Evolutionary conservation across 2,113 vertebrate species (phyloP).

Genomic region (Phyllostomus discolor): DNA sequence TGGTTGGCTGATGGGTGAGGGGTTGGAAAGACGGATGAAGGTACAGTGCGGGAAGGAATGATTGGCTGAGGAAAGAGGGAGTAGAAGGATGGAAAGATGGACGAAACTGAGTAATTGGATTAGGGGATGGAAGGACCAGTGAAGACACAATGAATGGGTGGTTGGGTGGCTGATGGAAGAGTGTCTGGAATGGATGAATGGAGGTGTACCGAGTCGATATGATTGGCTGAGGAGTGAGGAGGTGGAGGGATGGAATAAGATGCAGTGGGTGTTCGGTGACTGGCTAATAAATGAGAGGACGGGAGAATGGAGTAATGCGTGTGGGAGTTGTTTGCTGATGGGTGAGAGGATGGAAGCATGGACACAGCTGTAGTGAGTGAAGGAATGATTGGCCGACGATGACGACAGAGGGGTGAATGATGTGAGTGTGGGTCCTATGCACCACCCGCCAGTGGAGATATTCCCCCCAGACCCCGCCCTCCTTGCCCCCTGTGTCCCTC

Average conservation of each 20-base stretch:
- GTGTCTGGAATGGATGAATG: not conserved
- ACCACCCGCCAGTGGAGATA: not conserved
- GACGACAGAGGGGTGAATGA: not conserved
- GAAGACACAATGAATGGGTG: too few relatives aligned
- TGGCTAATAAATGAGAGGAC: not conserved
- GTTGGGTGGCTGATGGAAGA: too few relatives aligned
- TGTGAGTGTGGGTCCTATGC: not conserved
- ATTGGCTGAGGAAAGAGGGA: too few relatives aligned
- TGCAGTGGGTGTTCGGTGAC: not conserved
- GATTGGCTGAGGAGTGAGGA: not conserved
- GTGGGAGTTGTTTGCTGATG: not conserved
- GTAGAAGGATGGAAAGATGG: too few relatives aligned
- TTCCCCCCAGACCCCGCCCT: not conserved
- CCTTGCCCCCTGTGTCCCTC: not conserved
- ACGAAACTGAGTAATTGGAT: too few relatives aligned
- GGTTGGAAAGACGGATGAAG: too few relatives aligned
- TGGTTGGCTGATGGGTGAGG: too few relatives aligned
- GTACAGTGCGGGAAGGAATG: too few relatives aligned
- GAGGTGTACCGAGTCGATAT: not conserved
- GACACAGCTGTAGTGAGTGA: not conserved
- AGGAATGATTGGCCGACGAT: too few relatives aligned
- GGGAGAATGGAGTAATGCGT: not conserved
- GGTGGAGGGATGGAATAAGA: not conserved
- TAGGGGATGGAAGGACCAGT: too few relatives aligned
- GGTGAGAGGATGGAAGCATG: not conserved